Conservation (phyloP, 2,797 vertebrate genomes). For the Cephalopachus bancanus region DNA sequence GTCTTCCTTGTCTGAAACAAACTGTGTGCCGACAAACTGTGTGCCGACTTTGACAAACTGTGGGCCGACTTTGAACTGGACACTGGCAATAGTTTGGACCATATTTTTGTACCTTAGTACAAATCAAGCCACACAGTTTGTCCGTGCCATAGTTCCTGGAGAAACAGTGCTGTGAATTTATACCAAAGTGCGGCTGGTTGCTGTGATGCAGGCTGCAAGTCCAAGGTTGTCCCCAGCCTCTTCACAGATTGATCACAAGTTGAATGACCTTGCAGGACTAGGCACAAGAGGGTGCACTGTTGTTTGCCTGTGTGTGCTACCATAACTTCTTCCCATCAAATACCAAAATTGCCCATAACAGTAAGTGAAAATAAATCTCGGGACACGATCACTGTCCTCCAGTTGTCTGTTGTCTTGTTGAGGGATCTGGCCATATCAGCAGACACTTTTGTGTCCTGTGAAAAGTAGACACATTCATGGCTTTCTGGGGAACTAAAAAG, state of each 20-base stretch:
- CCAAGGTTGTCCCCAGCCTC: neutral
- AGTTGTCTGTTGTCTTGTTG: neutral
- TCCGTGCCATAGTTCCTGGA: neutral
- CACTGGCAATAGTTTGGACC: neutral
- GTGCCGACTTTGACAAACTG: neutral
- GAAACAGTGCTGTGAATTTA: neutral
- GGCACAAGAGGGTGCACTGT: too few relatives aligned
- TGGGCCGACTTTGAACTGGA: neutral
- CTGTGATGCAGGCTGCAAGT: fast-evolving
- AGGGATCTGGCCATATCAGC: neutral
- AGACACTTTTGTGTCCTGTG: neutral
- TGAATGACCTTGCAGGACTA: fast-evolving
- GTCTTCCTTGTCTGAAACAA: fast-evolving
- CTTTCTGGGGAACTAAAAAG: too few relatives aligned
- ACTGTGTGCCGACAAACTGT: too few relatives aligned
- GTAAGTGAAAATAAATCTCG: neutral
- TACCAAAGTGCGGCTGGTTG: neutral
- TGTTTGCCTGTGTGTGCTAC: neutral
- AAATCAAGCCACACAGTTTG: neutral
- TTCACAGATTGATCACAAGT: neutral
- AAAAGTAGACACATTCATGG: fast-evolving
- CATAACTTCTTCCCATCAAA: too few relatives aligned
- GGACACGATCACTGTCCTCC: neutral
- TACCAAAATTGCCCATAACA: neutral
- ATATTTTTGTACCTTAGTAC: neutral